These are phyloP conservation scores for Babyrousa celebensis DNA, from an alignment of 2,797 vertebrate genomes.

Conservation along the genomic window DNA sequence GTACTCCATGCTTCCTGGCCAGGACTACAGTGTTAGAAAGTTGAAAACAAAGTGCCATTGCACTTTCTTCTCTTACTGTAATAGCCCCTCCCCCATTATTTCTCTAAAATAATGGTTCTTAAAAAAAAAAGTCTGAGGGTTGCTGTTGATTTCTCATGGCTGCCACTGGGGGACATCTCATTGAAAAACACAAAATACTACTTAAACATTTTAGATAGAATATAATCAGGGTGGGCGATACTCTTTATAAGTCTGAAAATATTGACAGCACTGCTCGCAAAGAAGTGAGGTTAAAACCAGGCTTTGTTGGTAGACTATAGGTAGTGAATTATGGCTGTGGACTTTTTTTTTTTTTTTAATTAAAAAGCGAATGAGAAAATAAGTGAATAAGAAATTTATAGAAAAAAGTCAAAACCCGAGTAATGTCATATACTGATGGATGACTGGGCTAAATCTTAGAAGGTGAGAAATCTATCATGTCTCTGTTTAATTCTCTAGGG, in stretches of 20 bases:
- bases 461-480: slow-evolving; percentile 47
- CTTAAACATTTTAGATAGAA: not conserved
- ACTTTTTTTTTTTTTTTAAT: not conserved
- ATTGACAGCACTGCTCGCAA: not conserved
- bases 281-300: not conserved
- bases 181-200: slow-evolving; percentile 13
- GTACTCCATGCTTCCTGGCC: not conserved
- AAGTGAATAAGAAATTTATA: not conserved
- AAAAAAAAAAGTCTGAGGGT: not conserved
- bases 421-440: slow-evolving; percentile 27
- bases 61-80: not conserved
- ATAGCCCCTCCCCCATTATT: not conserved
- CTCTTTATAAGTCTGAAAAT: not conserved
- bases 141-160: not conserved
- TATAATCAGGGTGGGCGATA: not conserved
- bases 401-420: not conserved
- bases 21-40: not conserved
- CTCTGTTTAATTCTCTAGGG: slow-evolving; percentile 56
- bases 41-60: not conserved
- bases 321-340: not conserved
- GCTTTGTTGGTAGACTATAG: not conserved
- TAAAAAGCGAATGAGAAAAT: not conserved
- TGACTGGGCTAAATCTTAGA: slow-evolving; percentile 21
- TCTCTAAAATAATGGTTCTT: slow-evolving; percentile 1
- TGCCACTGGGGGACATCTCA: not conserved